Conservation (phyloP, 2,797 vertebrate species). For the Pristis pectinata region DNA sequence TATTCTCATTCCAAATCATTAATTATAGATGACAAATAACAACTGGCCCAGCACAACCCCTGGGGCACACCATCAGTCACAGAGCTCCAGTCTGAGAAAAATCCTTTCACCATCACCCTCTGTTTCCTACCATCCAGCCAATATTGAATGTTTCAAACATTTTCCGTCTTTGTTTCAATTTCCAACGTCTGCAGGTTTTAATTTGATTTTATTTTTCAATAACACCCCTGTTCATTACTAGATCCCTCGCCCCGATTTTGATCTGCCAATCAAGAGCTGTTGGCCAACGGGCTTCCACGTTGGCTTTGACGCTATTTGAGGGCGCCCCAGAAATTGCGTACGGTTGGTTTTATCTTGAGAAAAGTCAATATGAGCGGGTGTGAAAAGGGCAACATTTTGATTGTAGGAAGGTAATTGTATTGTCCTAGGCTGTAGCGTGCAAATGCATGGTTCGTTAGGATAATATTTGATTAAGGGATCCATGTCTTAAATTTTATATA, state of each 20-base stretch:
- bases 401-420: conserved; percentile 32
- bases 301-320: background rate
- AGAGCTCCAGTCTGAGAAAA: no score
- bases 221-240: no score
- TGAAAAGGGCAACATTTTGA: background rate
- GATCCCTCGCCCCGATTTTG: background rate
- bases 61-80: no score
- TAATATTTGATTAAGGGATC: background rate
- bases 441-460: background rate
- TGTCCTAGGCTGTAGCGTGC: background rate
- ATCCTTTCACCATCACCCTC: no score
- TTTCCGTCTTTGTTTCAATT: no score
- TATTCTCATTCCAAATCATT: no score
- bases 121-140: no score
- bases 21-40: no score
- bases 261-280: background rate
- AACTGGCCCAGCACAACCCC: no score
- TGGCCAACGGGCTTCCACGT: background rate
- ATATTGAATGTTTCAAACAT: no score
- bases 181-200: no score
- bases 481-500: background rate
- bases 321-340: background rate
- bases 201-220: no score
- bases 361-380: background rate
- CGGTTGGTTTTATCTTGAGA: background rate